Evolutionary conservation across 2,888 invertebrate genomes (phyloP).

Genomic region (Hermodice carunculata): DNA sequence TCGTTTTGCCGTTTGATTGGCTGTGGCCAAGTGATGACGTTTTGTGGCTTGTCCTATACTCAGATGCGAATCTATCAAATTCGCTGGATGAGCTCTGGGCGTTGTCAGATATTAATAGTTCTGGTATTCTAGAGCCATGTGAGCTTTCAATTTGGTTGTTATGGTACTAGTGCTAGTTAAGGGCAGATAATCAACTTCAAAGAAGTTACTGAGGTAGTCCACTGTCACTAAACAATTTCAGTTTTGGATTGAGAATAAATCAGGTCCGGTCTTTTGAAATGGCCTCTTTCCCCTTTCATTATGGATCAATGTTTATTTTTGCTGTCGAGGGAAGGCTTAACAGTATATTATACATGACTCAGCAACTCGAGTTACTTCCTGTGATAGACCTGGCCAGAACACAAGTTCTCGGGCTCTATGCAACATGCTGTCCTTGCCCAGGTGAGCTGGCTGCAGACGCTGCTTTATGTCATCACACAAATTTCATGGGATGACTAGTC

Average conservation of each 20-base stretch:
- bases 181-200: constrained; percentile 32
- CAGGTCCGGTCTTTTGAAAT: constrained; percentile 36
- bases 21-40: constrained; percentile 34
- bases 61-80: constrained; percentile 29
- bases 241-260: constrained; percentile 33
- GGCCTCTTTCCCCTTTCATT: constrained; percentile 32
- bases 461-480: constrained; percentile 14
- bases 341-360: neutral
- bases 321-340: neutral
- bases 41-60: constrained; percentile 35
- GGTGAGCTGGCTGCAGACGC: constrained; percentile 4
- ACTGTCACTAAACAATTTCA: constrained; percentile 38
- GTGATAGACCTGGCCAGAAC: constrained; percentile 6
- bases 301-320: constrained; percentile 20
- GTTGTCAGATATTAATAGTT: constrained; percentile 33
- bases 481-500: constrained; percentile 23
- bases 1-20: constrained; percentile 40
- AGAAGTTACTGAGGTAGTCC: constrained; percentile 36
- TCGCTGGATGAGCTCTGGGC: constrained; percentile 22
- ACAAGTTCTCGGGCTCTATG: constrained; percentile 5
- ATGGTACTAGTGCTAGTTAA: constrained; percentile 26
- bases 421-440: constrained; percentile 8
- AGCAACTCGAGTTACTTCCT: neutral
- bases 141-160: constrained; percentile 18
- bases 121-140: constrained; percentile 33